Base-by-base conservation (phyloP, 2,113 vertebrate species). In the Dromaius novaehollandiae region DNA sequence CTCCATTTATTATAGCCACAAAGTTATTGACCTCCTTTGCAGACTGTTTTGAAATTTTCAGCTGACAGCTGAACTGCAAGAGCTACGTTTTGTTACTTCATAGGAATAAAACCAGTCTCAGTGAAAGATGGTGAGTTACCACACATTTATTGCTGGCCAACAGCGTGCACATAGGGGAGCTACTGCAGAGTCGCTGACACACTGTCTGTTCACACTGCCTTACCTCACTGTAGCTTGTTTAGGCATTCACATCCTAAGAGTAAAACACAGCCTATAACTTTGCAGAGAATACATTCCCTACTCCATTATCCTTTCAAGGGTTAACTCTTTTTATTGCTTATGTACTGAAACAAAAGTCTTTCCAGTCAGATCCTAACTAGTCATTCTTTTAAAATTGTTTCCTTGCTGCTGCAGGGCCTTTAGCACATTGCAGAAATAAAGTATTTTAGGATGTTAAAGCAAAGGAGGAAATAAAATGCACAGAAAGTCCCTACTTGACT, bases 401-500 rank as follows among this genome's bases (percentile, higher is more conserved):
- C 56, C 78, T 84, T 76, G 34, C 32, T 82, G 77, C 89, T 82
- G 60, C 68, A 17, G 56, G 85, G 53, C 25, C 42, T 82, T 93
- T 60, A 82, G 64, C 70, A 70, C 48, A 30, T 61, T 5, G 8
- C 8, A 94, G 95, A 90, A 95, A 96, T 42, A 58, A 94, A 82
- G 48, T 50, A 73, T 66, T 92, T 93, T 60, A 68, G 61, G 71
- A 90, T 63, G 90, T 75, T 86, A 70, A 63, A 82, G 55, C 38
- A 80, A 51, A 96, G 83, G 68, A 92, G 66, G 63, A 91, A 89
- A 44, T 66, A 79, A 93, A 90, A 64, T 2, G 13, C 55, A 63
- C 63, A 87, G 83, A 96, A 96, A 92, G 88, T 89, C 74, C 36
- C 88, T 77, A 6, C 85, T 92, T 91, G 75, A 88, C 73, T 94